phyloP scores from a whole-genome alignment of 2,797 vertebrate species.

The Mormyrus hasselquistii region DNA sequence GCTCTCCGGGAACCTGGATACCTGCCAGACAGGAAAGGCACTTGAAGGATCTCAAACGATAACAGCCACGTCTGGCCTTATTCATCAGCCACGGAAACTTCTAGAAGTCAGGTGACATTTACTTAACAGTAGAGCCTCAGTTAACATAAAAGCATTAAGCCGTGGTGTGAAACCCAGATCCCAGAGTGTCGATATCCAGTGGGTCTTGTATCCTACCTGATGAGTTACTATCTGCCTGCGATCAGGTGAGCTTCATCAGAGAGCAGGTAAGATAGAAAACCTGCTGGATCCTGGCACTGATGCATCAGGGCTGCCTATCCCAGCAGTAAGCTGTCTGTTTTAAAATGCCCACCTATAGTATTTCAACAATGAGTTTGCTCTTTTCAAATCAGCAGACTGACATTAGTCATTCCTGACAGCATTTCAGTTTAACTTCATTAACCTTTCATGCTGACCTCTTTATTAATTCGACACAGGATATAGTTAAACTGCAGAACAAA shows the following conservation, averaged over 20 bases:
- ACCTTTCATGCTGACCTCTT: neutral
- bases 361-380: conserved; percentile 23
- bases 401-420: conserved; percentile 39
- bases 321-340: conserved; percentile 27
- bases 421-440: conserved; percentile 9
- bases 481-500: neutral
- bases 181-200: neutral
- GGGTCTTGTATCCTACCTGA: neutral
- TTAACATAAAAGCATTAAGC: neutral
- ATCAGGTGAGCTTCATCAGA: neutral
- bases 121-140: neutral
- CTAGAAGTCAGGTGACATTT: neutral
- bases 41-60: conserved; percentile 8
- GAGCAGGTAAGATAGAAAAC: neutral
- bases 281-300: neutral
- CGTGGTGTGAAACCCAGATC: neutral
- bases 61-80: neutral
- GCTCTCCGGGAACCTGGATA: conserved; percentile 22
- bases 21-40: conserved; percentile 20
- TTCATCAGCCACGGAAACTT: neutral
- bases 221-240: neutral
- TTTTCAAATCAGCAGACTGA: conserved; percentile 42
- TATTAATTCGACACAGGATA: conserved; percentile 10
- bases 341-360: conserved; percentile 17
- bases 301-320: neutral